Evolutionary conservation across 2,797 vertebrate species (phyloP), one percentile per base, ranked within the genome.

Genomic region (Gymnothorax reevesii): DNA sequence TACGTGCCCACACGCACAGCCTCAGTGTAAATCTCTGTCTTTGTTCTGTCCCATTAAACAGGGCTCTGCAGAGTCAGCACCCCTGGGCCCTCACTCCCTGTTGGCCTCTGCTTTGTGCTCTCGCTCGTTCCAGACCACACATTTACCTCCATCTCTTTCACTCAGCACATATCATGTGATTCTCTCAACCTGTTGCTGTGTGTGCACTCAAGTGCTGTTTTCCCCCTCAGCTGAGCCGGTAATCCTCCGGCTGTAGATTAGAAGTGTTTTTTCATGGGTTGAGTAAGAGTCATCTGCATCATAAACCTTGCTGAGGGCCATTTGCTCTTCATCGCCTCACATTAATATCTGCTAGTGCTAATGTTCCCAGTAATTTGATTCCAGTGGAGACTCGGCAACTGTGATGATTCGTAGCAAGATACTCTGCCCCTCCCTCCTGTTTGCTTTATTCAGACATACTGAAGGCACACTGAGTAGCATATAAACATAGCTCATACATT

Each of bases 1-100:
- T 12, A 13, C 17, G 3, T 77, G 15, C 52, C 15, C 66, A 22
- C 55, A 9, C 42, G 12, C 52, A 15, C 83, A 79, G 83, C 64
- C 13, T 82, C 57, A 57, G 27, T 86, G 83, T 84, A 77, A 60
- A 89, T 62, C 80, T 7, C 33, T 42, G 75, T 75, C 83, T 86
- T 84, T 84, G 73, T 87, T 86, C 4, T 9, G 84, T 87, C 87
- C 88, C 82, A 80, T 88, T 87, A 86, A 85, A 87, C 83, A 87
- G 33, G 33, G 87, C 88, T 88, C 79, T 89, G 90, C 87, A 3
- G 87, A 90, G 88, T 88, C 88, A 88, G 87, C 85, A 87, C 83
- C 86, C 52, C 82, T 52, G 20, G 60, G 87, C 82, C 55, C 0
- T n/a, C 12, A 8, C 60, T 84, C 57, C 33, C 59, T 52, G 87